Conservation (phyloP, 2,888 invertebrate genomes). For the Leptinotarsa haldemani region DNA sequence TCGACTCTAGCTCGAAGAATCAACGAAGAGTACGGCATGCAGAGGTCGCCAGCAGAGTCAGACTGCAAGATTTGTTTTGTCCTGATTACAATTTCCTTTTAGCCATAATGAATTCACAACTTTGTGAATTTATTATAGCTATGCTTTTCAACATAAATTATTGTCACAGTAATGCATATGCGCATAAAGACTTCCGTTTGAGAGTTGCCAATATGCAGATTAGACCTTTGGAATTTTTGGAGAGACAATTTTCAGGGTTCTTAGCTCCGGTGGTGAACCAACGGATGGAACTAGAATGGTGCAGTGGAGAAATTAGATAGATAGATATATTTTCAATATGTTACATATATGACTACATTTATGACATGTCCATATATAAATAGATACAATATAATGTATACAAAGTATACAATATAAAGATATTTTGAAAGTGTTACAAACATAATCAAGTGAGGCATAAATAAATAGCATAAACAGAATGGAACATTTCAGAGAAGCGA, state of each 20-base stretch:
- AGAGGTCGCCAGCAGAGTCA: slow-evolving; percentile 68
- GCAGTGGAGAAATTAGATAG: slow-evolving; percentile 68
- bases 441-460: too few relatives aligned
- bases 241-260: slow-evolving; percentile 59
- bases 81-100: slow-evolving; percentile 68
- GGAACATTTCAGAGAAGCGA: too few relatives aligned
- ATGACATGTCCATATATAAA: too few relatives aligned
- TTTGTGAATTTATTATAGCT: slow-evolving; percentile 62
- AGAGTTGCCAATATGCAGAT: slow-evolving; percentile 69
- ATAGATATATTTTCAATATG: too few relatives aligned
- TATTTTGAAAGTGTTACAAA: too few relatives aligned
- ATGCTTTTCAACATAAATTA: slow-evolving; percentile 66
- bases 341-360: too few relatives aligned
- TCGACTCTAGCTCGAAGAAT: slow-evolving; percentile 70
- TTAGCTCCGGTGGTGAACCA: slow-evolving; percentile 65
- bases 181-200: slow-evolving; percentile 66
- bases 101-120: slow-evolving; percentile 65
- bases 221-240: slow-evolving; percentile 67
- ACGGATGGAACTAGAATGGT: slow-evolving; percentile 70
- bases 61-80: slow-evolving; percentile 68
- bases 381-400: too few relatives aligned
- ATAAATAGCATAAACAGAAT: too few relatives aligned
- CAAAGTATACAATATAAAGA: too few relatives aligned
- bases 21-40: slow-evolving; percentile 68
- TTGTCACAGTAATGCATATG: slow-evolving; percentile 68